Percentiles rank a stretch among this genome's conserved stretches.
phyloP scores from a whole-genome alignment of 2,797 vertebrate species.

The Squalus acanthias region DNA sequence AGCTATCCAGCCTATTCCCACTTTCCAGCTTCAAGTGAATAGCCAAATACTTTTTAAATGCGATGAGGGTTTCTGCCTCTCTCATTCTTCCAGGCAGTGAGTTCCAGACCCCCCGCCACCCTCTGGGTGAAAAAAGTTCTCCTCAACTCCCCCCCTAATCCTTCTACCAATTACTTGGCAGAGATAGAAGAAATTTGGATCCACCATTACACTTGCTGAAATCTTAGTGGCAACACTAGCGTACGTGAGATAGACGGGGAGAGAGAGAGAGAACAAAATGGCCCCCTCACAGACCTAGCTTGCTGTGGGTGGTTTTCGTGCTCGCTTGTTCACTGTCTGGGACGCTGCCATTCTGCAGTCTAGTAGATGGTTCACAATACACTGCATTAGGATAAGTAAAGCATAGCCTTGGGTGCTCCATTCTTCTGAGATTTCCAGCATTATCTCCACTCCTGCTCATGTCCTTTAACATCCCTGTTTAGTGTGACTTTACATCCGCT shows the following conservation, averaged over 20 bases:
- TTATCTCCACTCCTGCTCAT: background rate
- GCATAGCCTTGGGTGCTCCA: background rate
- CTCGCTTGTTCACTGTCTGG: background rate
- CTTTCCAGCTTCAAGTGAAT: too few species aligned
- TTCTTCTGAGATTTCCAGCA: background rate
- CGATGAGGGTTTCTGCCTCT: too few species aligned
- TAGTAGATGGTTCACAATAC: background rate
- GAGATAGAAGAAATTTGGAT: background rate
- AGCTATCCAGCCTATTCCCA: too few species aligned
- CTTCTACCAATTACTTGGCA: too few species aligned
- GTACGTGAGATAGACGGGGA: background rate
- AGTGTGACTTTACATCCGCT: too few species aligned
- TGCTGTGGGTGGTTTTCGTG: background rate
- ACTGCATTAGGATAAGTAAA: background rate
- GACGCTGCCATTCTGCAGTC: background rate
- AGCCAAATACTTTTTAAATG: too few species aligned
- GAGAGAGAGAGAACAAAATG: background rate
- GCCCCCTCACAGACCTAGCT: too few species aligned
- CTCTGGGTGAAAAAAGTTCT: too few species aligned
- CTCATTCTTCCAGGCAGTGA: too few species aligned
- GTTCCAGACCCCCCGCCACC: too few species aligned
- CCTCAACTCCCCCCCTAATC: too few species aligned
- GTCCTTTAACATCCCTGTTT: background rate
- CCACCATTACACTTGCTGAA: background rate
- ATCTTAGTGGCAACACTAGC: background rate